Percentiles rank a stretch among this genome's conserved stretches.
These are phyloP conservation scores for Steatocranus sp. DNA, from an alignment of 2,797 vertebrate species.

Conservation along the genomic window DNA sequence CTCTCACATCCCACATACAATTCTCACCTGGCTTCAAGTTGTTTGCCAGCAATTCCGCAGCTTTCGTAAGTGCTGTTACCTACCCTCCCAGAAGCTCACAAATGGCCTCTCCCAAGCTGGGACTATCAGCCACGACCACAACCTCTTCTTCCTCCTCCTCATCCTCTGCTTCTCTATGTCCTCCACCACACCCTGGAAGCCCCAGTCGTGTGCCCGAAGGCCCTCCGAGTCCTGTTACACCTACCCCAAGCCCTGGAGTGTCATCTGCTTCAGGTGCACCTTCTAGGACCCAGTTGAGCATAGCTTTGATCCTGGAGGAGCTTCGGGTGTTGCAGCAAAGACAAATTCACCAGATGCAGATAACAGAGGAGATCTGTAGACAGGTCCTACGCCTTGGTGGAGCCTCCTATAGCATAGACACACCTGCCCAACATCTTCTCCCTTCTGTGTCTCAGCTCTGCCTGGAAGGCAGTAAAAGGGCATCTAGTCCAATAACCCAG, in stretches of 20 bases:
- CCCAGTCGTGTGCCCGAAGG: slow-evolving; percentile 82
- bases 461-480: slow-evolving; percentile 72
- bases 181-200: slow-evolving; percentile 79
- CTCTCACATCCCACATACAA: slow-evolving; percentile 9
- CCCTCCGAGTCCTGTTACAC: slow-evolving; percentile 77
- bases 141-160: slow-evolving; percentile 74
- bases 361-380: slow-evolving; percentile 90
- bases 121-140: slow-evolving; percentile 76
- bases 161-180: slow-evolving; percentile 74
- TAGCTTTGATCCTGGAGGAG: slow-evolving; percentile 88
- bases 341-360: slow-evolving; percentile 93
- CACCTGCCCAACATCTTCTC: slow-evolving; percentile 68
- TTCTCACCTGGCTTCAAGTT: slow-evolving; percentile 11
- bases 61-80: slow-evolving; percentile 36
- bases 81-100: slow-evolving; percentile 23
- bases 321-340: slow-evolving; percentile 87
- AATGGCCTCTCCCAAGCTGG: slow-evolving; percentile 81
- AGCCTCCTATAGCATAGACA: slow-evolving; percentile 66
- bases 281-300: slow-evolving; percentile 79
- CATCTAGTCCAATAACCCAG: slow-evolving; percentile 50
- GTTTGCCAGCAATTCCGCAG: slow-evolving; percentile 32
- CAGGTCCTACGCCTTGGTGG: slow-evolving; percentile 86
- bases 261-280: slow-evolving; percentile 70
- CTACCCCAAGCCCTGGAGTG: slow-evolving; percentile 71
- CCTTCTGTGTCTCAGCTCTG: slow-evolving; percentile 75